These are phyloP conservation scores for Astatoreochromis straeleni DNA, from an alignment of 2,113 vertebrate species.

Conservation along the genomic window DNA sequence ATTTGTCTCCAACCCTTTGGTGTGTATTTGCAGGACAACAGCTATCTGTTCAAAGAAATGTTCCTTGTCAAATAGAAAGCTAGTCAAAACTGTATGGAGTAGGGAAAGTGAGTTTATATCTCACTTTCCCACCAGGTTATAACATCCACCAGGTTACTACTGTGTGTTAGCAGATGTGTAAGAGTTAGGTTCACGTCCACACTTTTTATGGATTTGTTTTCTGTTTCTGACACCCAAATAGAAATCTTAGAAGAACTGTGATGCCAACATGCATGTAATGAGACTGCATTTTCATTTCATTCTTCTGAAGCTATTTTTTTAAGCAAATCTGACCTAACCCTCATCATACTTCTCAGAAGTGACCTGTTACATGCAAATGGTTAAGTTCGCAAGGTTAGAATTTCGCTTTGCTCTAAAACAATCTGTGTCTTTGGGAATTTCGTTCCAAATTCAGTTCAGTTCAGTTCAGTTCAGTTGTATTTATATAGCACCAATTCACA, in stretches of 20 bases:
- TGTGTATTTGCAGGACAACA: neutral
- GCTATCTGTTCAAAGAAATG: neutral
- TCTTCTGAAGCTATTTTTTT: neutral
- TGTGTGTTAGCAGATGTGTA: neutral
- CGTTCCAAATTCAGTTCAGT: neutral
- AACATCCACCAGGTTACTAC: neutral
- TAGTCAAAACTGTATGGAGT: neutral
- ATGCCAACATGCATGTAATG: neutral
- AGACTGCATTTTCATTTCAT: neutral
- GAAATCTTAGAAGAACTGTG: neutral
- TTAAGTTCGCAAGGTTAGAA: neutral
- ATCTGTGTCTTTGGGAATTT: neutral
- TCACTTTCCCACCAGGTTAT: neutral
- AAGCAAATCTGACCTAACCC: neutral
- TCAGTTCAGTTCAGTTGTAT: neutral
- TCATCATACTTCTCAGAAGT: neutral
- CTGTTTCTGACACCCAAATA: neutral
- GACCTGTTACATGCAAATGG: neutral
- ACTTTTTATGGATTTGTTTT: neutral
- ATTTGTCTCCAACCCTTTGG: conserved; percentile 8
- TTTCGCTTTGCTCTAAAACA: neutral
- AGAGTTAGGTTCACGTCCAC: neutral
- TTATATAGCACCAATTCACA: neutral
- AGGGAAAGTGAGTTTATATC: neutral
- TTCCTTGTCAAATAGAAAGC: neutral